These are phyloP conservation scores for Acridotheres tristis DNA, from an alignment of 2,797 vertebrate species.

Conservation along the genomic window DNA sequence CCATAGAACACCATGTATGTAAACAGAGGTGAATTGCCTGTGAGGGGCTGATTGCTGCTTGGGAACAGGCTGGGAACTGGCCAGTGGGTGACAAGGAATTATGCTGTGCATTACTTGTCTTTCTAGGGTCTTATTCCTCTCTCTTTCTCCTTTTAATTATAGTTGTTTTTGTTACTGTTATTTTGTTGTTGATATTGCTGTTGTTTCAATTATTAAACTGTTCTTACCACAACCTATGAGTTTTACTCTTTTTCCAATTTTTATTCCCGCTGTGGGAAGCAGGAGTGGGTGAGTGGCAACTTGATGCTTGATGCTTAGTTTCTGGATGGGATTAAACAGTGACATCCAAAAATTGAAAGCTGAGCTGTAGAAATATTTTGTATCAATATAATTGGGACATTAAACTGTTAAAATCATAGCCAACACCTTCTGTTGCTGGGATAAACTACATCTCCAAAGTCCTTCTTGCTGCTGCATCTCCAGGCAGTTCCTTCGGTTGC, in stretches of 20 bases:
- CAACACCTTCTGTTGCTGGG: background rate
- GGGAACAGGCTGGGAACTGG: background rate
- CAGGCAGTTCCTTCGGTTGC: background rate
- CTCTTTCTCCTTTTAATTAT: background rate
- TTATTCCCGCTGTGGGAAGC: background rate
- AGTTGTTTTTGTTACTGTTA: background rate
- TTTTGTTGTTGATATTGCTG: background rate
- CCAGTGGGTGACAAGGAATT: background rate
- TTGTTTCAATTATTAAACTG: background rate
- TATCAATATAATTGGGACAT: background rate
- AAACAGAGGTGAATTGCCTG: background rate
- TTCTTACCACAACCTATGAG: background rate
- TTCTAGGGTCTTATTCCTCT: background rate
- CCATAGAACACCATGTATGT: too few relatives aligned
- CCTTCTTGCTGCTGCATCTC: background rate
- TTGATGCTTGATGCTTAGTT: background rate
- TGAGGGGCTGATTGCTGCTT: rapidly evolving
- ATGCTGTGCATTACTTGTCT: background rate
- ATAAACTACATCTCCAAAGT: background rate
- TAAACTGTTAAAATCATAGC: background rate
- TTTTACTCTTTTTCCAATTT: background rate
- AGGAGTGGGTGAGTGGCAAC: background rate
- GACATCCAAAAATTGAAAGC: background rate
- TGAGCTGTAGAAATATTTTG: background rate
- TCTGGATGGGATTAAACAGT: background rate